phyloP scores from a whole-genome alignment of 2,888 invertebrate species.

The Malthinus seriepunctatus region DNA sequence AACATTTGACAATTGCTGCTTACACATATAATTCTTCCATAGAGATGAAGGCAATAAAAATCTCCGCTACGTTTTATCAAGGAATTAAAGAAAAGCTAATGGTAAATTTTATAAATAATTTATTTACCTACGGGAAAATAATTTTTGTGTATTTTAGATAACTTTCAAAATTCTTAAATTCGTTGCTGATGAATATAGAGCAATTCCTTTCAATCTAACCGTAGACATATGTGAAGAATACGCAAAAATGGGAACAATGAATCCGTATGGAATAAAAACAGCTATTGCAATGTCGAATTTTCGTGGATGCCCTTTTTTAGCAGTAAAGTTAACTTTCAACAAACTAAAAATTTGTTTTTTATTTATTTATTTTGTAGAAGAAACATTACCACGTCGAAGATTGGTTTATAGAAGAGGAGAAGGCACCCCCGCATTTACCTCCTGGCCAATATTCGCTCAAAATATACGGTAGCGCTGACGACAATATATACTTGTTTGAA shows the following conservation, averaged over 20 bases:
- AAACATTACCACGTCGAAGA: not conserved
- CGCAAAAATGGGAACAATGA: not conserved
- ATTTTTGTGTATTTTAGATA: no score
- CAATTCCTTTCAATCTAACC: not conserved
- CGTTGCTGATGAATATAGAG: not conserved
- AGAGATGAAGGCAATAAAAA: no score
- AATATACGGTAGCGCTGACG: not conserved
- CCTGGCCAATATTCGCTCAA: not conserved
- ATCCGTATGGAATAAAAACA: not conserved
- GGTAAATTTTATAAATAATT: no score
- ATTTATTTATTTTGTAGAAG: not conserved
- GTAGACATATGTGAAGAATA: not conserved
- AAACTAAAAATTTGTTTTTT: not conserved
- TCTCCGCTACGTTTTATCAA: no score
- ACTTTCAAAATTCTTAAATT: not conserved
- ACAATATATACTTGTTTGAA: not conserved
- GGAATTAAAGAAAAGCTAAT: no score
- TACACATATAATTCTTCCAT: no score
- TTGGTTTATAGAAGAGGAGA: not conserved
- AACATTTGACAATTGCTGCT: no score
- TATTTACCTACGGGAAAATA: no score
- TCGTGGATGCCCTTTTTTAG: slow-evolving; percentile 8
- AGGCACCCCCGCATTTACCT: not conserved
- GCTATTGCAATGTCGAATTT: slow-evolving; percentile 7
- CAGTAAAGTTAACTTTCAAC: not conserved